Base-by-base conservation (phyloP, 2,888 invertebrate species). In the Lasioglossum figueresi region DNA sequence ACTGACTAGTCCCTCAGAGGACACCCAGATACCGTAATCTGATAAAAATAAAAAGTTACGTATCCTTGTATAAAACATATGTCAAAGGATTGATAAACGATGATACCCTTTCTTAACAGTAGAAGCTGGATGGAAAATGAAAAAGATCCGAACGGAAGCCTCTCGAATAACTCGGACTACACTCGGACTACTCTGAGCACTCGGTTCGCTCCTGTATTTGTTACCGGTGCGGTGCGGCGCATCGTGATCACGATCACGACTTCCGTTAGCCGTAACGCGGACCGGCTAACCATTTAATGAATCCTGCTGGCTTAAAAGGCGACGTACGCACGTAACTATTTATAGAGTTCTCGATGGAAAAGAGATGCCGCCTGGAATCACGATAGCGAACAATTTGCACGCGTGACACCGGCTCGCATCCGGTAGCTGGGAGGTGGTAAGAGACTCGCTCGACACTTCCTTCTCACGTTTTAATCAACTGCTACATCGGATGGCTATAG, bases 1-100 rank as follows among this genome's bases (percentile, higher is more conserved):
- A 90, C 77, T 40, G 81, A 80, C 77, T 84, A 83, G 81, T 85
- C 72, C 76, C 27, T 76, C 73, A 77, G 84, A 90, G 90, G 88
- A 86, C 86, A 86, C 31, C 77, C 75, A 88, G 81, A 76, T 83
- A 59, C 72, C 76, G 73, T 84, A 84, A 83, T 80, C 66, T 71
- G 63, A 80, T 83, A 80, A 80, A 37, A 63, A 77, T 63, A 83
- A 82, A 83, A n/a, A 10, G 16, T 85, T 31, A 5, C 66, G 63
- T 45, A 16, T 45, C 16, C 45, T 1, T 16, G 45, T 45, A 19
- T 45, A 4, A 45, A 45, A 45, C 5, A 1, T 19, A 45, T 16
- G 45, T 23, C 0, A 2, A 23, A 52, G 52, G 68, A 59, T 27
- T n/a, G 12, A n/a, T 4, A 59, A 59, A 27, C 4, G 4, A 52